Conservation (phyloP, 2,797 vertebrate genomes). For the Sebastes baramenuke region DNA sequence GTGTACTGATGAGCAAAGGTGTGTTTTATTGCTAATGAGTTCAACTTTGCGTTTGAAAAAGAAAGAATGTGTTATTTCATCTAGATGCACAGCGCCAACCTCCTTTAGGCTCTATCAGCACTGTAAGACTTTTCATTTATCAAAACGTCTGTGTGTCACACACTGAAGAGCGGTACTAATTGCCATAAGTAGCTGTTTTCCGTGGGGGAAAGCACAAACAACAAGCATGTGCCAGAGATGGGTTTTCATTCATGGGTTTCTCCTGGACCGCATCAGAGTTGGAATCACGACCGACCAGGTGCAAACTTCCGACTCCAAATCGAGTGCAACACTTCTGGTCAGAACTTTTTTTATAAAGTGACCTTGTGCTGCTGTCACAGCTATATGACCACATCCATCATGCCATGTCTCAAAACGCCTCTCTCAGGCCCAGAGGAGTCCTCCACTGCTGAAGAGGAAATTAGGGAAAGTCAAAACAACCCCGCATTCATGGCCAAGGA, state of each 20-base stretch:
- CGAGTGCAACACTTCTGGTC: slow-evolving; percentile 1
- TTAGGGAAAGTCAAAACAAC: slow-evolving; percentile 19
- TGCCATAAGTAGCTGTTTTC: not conserved
- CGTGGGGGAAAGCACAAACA: not conserved
- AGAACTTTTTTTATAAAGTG: slow-evolving; percentile 46
- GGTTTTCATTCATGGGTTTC: not conserved
- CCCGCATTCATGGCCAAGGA: slow-evolving; percentile 39
- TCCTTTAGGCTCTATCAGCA: not conserved
- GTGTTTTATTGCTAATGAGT: not conserved
- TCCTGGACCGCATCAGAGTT: not conserved
- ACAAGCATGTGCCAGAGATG: not conserved
- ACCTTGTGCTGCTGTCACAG: slow-evolving; percentile 43
- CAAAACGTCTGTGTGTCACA: not conserved
- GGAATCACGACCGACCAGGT: not conserved
- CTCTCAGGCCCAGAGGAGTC: slow-evolving; percentile 16
- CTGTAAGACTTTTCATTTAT: not conserved
- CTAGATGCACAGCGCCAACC: not conserved
- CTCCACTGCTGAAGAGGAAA: slow-evolving; percentile 25
- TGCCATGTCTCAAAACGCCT: slow-evolving; percentile 8
- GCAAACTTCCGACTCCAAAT: not conserved
- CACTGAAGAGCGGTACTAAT: not conserved
- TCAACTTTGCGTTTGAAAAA: not conserved
- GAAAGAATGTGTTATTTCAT: not conserved
- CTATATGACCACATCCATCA: slow-evolving; percentile 37
- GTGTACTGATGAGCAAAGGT: not conserved